phyloP scores from a whole-genome alignment of 1,140 invertebrate genomes.

The Lepidotrigona ventralis region DNA sequence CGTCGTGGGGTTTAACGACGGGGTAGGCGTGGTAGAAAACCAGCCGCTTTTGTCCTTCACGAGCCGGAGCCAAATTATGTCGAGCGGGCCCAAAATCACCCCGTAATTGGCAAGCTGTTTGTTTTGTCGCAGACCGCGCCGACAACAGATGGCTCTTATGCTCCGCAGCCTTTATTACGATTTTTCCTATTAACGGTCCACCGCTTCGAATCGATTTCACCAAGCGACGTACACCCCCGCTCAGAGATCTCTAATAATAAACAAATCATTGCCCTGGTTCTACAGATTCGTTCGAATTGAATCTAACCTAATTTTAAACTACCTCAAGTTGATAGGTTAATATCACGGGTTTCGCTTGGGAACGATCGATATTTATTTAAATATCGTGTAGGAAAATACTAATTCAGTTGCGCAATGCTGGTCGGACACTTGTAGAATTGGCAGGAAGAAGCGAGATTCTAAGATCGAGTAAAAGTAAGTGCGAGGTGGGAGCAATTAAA shows the following conservation, averaged over 20 bases:
- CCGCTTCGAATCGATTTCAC: slow-evolving; percentile 53
- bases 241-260: too few relatives aligned
- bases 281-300: too few relatives aligned
- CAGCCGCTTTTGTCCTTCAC: slow-evolving; percentile 69
- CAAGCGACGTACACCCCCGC: too few relatives aligned
- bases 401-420: background rate
- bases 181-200: slow-evolving; percentile 52
- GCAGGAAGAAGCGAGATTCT: background rate
- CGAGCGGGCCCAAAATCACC: slow-evolving; percentile 67
- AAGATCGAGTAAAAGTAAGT: slow-evolving; percentile 27
- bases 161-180: slow-evolving; percentile 53
- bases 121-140: slow-evolving; percentile 70
- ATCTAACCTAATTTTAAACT: too few relatives aligned
- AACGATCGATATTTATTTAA: too few relatives aligned
- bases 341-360: too few relatives aligned
- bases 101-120: slow-evolving; percentile 76
- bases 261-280: too few relatives aligned
- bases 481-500: slow-evolving; percentile 22
- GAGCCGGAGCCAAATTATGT: slow-evolving; percentile 71
- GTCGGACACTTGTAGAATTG: slow-evolving; percentile 47
- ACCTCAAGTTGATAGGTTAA: too few relatives aligned
- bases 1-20: slow-evolving; percentile 63
- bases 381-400: too few relatives aligned
- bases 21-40: slow-evolving; percentile 64
- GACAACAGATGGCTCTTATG: slow-evolving; percentile 61